A percentile compares a stretch with the other conserved stretches of the same genome.
These are phyloP conservation scores for Pseudopleuronectes americanus DNA, from an alignment of 2,797 vertebrate genomes.

Conservation along the genomic window DNA sequence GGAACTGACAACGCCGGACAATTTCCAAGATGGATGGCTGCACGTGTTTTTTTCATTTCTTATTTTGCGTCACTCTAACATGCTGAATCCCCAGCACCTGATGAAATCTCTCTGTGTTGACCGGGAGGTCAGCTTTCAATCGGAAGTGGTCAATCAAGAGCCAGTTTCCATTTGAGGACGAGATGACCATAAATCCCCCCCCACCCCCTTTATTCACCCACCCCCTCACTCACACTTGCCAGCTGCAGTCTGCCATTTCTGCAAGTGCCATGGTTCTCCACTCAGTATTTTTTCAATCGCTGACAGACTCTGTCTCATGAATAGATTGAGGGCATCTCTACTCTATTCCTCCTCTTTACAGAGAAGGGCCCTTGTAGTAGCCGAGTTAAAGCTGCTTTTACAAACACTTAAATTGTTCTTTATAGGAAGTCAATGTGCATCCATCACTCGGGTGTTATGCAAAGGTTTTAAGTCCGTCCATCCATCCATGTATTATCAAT, in stretches of 20 bases:
- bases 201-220: conserved; percentile 6
- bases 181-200: conserved; percentile 76
- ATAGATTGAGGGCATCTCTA: conserved; percentile 39
- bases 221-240: conserved; percentile 25
- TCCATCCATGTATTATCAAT: not conserved
- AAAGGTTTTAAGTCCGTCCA: no score
- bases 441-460: not conserved
- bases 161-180: conserved; percentile 76
- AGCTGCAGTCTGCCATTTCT: conserved; percentile 53
- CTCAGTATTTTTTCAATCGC: conserved; percentile 3
- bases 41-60: conserved; percentile 31
- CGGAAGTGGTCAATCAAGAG: conserved; percentile 83
- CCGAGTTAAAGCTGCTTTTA: not conserved
- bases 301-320: conserved; percentile 37
- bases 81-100: conserved; percentile 63
- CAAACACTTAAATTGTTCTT: not conserved
- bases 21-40: conserved; percentile 77
- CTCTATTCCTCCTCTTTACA: conserved; percentile 11
- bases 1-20: conserved; percentile 64
- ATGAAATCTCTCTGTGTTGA: conserved; percentile 79
- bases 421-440: not conserved
- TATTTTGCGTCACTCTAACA: conserved; percentile 9
- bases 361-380: conserved; percentile 10
- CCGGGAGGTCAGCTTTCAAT: conserved; percentile 81
- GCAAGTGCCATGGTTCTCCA: conserved; percentile 49